Percentiles rank a stretch among this genome's conserved stretches.
phyloP scores from a whole-genome alignment of 2,113 vertebrate genomes.

The Blennius ocellaris region DNA sequence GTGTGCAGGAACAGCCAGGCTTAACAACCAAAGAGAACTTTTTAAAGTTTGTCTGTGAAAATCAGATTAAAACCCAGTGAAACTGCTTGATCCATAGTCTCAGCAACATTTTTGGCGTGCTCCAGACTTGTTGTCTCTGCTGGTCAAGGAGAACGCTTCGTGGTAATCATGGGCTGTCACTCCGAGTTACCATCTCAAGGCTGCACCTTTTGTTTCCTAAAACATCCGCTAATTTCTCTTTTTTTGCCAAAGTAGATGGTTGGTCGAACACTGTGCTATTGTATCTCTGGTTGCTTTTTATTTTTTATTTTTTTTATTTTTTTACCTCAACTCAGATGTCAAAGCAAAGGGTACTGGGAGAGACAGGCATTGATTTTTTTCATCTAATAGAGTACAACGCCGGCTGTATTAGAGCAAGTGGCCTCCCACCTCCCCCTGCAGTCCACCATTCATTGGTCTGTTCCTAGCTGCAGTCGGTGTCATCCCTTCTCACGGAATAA shows the following conservation, averaged over 20 bases:
- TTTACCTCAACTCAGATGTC: constrained; percentile 34
- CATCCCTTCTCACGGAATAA: constrained; percentile 38
- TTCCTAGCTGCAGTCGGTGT: constrained; percentile 46
- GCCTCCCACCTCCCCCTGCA: neutral
- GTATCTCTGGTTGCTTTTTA: constrained; percentile 15
- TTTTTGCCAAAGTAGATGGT: constrained; percentile 54
- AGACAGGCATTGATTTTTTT: constrained; percentile 51
- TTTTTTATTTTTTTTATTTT: constrained; percentile 5
- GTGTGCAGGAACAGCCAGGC: neutral
- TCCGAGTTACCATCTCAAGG: constrained; percentile 74
- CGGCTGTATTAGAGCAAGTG: constrained; percentile 39
- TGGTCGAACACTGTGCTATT: constrained; percentile 59
- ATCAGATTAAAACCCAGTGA: too few species aligned
- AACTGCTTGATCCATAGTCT: constrained; percentile 16
- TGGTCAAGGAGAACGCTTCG: constrained; percentile 59
- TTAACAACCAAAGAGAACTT: neutral
- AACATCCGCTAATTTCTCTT: constrained; percentile 69
- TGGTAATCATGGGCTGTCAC: constrained; percentile 76
- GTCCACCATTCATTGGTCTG: constrained; percentile 24
- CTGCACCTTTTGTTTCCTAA: constrained; percentile 77
- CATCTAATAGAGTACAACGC: constrained; percentile 50
- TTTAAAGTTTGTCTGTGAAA: too few species aligned
- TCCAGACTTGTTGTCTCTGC: constrained; percentile 68
- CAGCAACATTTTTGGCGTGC: constrained; percentile 49
- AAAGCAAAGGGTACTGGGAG: constrained; percentile 28